Base-by-base conservation (phyloP, 2,888 invertebrate species). In the Cistogaster globosa region DNA sequence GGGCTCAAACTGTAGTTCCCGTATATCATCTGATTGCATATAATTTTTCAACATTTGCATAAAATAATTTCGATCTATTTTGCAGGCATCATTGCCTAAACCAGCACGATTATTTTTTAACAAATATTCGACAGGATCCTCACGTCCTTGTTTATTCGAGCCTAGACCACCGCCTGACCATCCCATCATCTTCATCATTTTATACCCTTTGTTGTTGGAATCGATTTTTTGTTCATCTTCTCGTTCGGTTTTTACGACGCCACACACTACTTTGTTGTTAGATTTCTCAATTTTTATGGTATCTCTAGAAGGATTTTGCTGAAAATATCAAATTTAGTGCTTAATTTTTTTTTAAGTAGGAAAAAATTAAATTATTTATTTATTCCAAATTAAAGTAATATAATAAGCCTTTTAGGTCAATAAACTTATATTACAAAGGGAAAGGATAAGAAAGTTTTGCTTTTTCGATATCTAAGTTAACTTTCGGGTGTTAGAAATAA, bases 91-190 rank as follows among this genome's bases (percentile, higher is more conserved):
- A 4, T 89, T 89, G 0, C 93, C 93, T 18, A 93, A 84, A 3
- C 93, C 93, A 36, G 88, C 87, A 5, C 93, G 90, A 81, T 91
- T 91, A 68, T 88, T 90, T 83, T 92, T 93, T 0, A 92, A 84
- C 14, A 92, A 87, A 77, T 91, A 92, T 90, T 91, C 90, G 0
- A 95, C 92, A 0, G 96, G 96, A 86, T 95, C 95, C 0, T 93
- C 93, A 48, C 95, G 95, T 0, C 96, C 96, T 63, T 94, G 93
- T 0, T 94, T 94, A 1, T 94, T 92, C 1, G 93, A 92, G 0
- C 96, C 96, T 3, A 96, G 92, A 0, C 95, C 95, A 7, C 96
- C 96, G 2, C 96, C 96, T 6, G 93, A 92, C 96, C 96, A 96
- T 0, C 96, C 96, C 95, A 96, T 96, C 77, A 94, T 92, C 51